Base-by-base conservation (phyloP, 2,888 invertebrate species). In the Leucoma salicis region DNA sequence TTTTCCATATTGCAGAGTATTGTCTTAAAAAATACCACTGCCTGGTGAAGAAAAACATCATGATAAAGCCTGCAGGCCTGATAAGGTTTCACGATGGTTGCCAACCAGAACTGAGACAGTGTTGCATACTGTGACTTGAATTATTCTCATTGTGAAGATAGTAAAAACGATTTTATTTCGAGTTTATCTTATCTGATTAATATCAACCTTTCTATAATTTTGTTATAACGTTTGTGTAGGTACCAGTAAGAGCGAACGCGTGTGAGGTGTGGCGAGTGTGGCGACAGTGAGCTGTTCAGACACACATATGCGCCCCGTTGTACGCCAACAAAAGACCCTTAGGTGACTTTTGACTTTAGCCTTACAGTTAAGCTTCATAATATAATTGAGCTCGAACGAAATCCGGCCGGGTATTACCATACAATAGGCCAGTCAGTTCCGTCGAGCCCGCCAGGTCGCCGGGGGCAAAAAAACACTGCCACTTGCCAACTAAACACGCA, bases 311-410 rank as follows among this genome's bases (percentile, higher is more conserved):
- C 69, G 66, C 62, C 57, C 60, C 42, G 47, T 60, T 62, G 58
- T 67, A 64, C 69, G 65, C 63, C 72, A 68, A 78, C 78, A 78
- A 61, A 70, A 74, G 78, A 78, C 78, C 73, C 75, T 66, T 75
- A 74, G 79, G 78, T 87, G 87, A 87, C 88, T 86, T 87, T 88
- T 89, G 87, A 86, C 87, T 88, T 85, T 82, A 77, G 78, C 79
- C 71, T 74, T 81, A 76, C 78, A 81, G 75, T 80, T 81, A 79
- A 83, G 85, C 87, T 85, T 85, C 87, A 85, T 88, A 87, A 87
- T 88, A 84, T 89, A 89, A 88, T 89, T 89, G 88, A 80, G 86
- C 82, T 70, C 83, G 79, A 85, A 88, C 86, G 74, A 86, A 89
- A 88, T 88, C 87, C 89, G 85, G 84, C 73, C 82, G 72, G 69